Conservation (phyloP, 1,140 invertebrate species). For the Mercenaria mercenaria region DNA sequence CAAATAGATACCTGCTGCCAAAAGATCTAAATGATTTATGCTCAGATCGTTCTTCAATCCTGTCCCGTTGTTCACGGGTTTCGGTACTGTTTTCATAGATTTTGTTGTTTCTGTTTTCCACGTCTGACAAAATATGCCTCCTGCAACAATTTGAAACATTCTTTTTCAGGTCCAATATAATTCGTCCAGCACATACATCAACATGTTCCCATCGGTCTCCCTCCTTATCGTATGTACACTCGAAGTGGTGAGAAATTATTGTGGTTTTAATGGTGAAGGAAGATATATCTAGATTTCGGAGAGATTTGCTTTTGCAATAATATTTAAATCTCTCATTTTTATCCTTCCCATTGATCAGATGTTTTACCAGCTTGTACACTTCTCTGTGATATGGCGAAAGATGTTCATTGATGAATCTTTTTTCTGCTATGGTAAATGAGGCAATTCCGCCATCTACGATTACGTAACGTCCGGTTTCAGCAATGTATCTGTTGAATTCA, state of each 20-base stretch:
- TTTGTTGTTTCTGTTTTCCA: background rate
- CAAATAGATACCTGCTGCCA: background rate
- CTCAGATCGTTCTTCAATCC: too few relatives aligned
- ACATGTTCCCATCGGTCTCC: background rate
- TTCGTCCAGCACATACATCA: background rate
- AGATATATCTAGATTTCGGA: background rate
- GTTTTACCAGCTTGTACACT: background rate
- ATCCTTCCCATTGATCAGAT: background rate
- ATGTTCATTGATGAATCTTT: background rate
- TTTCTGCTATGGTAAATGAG: background rate
- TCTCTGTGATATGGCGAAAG: background rate
- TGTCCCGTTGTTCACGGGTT: background rate
- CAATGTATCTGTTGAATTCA: background rate
- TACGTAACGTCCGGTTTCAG: background rate
- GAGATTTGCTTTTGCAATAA: background rate
- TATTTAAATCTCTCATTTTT: background rate
- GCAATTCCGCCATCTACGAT: background rate
- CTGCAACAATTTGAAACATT: background rate
- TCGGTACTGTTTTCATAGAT: background rate
- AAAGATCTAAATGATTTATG: background rate
- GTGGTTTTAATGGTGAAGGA: background rate
- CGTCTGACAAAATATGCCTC: background rate
- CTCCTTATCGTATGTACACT: background rate
- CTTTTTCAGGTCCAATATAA: background rate
- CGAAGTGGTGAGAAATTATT: background rate